Conservation (phyloP, 2,797 vertebrate genomes). For the Pipistrellus pygmaeus region DNA sequence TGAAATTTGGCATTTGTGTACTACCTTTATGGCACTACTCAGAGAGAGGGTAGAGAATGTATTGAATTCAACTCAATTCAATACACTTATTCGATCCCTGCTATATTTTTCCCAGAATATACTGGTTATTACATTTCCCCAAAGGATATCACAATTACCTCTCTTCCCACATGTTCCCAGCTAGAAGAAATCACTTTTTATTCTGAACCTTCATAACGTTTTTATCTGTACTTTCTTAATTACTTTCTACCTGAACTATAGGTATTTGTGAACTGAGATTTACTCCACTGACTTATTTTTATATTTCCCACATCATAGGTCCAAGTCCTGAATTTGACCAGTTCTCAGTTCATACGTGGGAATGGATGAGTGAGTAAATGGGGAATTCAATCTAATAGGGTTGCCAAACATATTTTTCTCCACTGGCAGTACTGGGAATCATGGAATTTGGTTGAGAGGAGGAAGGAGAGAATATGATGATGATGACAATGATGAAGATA, state of each 20-base stretch:
- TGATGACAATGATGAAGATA: background rate
- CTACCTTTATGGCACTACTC: background rate
- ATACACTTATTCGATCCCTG: background rate
- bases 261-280: background rate
- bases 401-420: background rate
- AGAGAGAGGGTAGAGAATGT: background rate
- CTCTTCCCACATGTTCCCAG: background rate
- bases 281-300: background rate
- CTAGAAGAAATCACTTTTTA: slow-evolving; percentile 9
- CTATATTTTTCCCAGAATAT: slow-evolving; percentile 25
- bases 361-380: background rate
- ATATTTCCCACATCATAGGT: background rate
- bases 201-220: background rate
- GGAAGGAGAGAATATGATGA: background rate
- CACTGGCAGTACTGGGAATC: background rate
- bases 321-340: background rate
- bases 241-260: slow-evolving; percentile 5
- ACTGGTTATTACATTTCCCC: background rate
- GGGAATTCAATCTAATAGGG: background rate
- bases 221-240: background rate
- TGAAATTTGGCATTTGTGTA: slow-evolving; percentile 31
- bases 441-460: background rate
- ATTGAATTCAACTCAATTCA: slow-evolving; percentile 33
- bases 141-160: background rate
- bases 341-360: background rate